These are phyloP conservation scores for Oxyura jamaicensis DNA, from an alignment of 2,113 vertebrate genomes.

Conservation along the genomic window DNA sequence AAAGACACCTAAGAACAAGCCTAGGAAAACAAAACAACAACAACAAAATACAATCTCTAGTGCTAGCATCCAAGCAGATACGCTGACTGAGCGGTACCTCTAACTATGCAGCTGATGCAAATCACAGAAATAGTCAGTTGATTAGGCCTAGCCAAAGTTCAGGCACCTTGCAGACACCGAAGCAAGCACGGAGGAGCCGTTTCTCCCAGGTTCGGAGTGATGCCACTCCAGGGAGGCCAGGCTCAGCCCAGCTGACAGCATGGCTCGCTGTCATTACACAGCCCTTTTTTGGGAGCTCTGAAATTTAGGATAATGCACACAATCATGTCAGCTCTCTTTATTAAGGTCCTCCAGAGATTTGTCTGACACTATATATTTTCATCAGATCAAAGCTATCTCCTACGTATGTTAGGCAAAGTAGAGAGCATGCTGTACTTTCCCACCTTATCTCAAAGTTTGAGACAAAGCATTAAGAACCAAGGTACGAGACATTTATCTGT, in stretches of 20 bases:
- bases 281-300: neutral
- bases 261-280: neutral
- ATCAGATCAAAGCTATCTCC: conserved; percentile 33
- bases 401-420: conserved; percentile 1
- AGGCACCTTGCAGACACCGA: neutral
- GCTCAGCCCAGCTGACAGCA: neutral
- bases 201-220: neutral
- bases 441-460: conserved; percentile 61
- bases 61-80: neutral
- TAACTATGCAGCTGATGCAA: neutral
- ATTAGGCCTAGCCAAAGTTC: neutral
- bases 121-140: neutral
- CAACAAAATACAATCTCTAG: neutral
- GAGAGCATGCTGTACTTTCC: conserved; percentile 12
- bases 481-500: conserved; percentile 69
- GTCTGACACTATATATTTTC: conserved; percentile 13
- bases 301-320: conserved; percentile 20
- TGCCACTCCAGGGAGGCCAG: neutral
- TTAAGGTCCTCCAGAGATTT: conserved; percentile 16
- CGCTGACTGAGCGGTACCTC: neutral
- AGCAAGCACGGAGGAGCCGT: neutral
- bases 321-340: neutral
- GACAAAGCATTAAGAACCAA: conserved; percentile 71
- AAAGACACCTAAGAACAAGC: neutral
- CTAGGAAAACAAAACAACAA: neutral